phyloP scores from a whole-genome alignment of 2,113 vertebrate genomes.

The Toxostoma redivivum region DNA sequence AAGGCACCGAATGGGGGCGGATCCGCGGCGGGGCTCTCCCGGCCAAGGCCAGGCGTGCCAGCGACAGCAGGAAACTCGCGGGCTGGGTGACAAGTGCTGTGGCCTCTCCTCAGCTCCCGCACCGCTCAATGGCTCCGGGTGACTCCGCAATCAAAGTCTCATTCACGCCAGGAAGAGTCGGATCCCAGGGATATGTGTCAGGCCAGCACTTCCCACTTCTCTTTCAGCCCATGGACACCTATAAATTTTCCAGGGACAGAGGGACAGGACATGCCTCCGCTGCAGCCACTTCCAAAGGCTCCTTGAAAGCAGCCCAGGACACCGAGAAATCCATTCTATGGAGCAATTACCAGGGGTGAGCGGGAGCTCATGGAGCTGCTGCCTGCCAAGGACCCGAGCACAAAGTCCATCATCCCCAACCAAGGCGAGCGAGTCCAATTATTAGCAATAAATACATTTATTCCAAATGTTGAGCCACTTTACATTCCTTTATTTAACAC shows the following conservation, averaged over 20 bases:
- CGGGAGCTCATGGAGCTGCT: background rate
- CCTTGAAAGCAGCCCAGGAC: background rate
- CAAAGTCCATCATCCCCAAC: background rate
- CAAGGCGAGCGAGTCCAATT: background rate
- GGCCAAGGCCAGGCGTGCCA: background rate
- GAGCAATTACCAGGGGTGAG: background rate
- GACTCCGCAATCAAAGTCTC: background rate
- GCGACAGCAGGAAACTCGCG: background rate
- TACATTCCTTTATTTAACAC: background rate
- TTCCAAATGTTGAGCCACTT: background rate
- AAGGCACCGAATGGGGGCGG: accelerated
- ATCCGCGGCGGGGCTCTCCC: background rate
- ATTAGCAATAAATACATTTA: background rate
- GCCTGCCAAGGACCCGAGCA: background rate
- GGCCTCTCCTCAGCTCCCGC: background rate
- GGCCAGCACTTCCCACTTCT: background rate
- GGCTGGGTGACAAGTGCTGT: background rate
- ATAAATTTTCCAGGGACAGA: constrained; percentile 17
- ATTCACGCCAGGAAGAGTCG: background rate
- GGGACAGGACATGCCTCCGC: background rate
- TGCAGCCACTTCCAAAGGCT: background rate
- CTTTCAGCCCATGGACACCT: constrained; percentile 12
- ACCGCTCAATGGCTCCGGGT: background rate
- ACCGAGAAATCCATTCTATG: background rate
- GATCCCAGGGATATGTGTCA: background rate